A percentile compares a stretch with the other conserved stretches of the same genome.
Evolutionary conservation across 2,113 vertebrate species (phyloP).

Genomic region (Danio rerio): GRCz12tu NC_133187.1:18868501-18869000

Average conservation of each 20-base stretch:
- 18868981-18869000: constrained; percentile 38
- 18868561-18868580: no score
- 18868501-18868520: no score
- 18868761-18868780: constrained; percentile 7
- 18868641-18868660: no score
- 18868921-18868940: constrained; percentile 28
- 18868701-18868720: not conserved
- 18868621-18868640: no score
- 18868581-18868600: no score
- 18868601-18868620: no score
- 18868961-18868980: constrained; percentile 20
- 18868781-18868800: not conserved
- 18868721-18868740: constrained; percentile 7
- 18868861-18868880: not conserved
- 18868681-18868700: no score
- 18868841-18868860: constrained; percentile 22
- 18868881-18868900: constrained; percentile 4
- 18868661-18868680: no score
- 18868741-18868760: constrained; percentile 15
- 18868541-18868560: no score
- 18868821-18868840: not conserved
- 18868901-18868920: constrained; percentile 21
- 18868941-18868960: constrained; percentile 16
- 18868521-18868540: no score
- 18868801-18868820: not conserved